Evolutionary conservation across 2,888 invertebrate genomes (phyloP), one percentile per base, ranked within the genome.

Genomic region (Caenorhabditis panamensis): DNA sequence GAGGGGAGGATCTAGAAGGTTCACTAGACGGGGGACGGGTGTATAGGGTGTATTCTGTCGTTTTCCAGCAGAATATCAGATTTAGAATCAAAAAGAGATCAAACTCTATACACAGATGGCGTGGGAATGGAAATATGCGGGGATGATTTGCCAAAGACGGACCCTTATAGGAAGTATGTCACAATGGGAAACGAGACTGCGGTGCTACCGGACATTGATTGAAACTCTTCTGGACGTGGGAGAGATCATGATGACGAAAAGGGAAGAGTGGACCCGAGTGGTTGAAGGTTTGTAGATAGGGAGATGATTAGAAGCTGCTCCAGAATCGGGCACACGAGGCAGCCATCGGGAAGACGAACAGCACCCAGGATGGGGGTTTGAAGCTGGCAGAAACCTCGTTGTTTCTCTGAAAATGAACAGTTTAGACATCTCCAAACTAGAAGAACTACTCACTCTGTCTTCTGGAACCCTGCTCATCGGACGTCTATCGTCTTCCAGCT

Each of bases 301-400:
- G 13, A 16, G 51, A 59, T 18, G 44, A 36, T 78, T 64, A 82
- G 61, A 82, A 77, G 37, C 72, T 63, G 53, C 75, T 63, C 69
- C 83, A 77, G 64, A 85, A 72, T 41, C 84, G 64, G 28, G 84
- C 84, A 81, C 80, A 82, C 5, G 85, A 85, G 9, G 83, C 81
- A 26, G 85, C 85, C 85, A 85, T 85, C 58, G 85, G 83, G 59
- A 85, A 79, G 51, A 83, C 67, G 41, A 85, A 69, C 11, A 85
- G 72, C n/a, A 85, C 67, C 67, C 77, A 82, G 37, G 82, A 63
- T 22, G 85, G 85, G 20, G 83, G 85, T 36, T 77, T 73, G 69
- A 63, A 76, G 20, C 64, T 56, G 18, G 73, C 37, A 16, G 83
- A 80, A 11, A 78, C 64, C 56, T 79, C 83, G n/a, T 64, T 69